phyloP scores from a whole-genome alignment of 2,888 invertebrate species.

The Malthinus flaveolus region DNA sequence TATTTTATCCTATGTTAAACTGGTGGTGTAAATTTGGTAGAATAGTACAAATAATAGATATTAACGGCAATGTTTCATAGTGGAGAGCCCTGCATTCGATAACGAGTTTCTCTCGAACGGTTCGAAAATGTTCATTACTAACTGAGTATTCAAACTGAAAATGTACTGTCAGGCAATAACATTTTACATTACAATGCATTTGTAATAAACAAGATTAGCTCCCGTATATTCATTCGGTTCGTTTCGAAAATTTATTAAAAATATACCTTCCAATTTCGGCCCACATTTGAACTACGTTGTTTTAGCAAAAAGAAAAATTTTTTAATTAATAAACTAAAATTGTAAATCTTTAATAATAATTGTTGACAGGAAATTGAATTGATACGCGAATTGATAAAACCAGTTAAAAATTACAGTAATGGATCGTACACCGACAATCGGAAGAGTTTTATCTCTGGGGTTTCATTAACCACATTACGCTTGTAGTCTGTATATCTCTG shows the following conservation, averaged over 20 bases:
- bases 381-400: conserved; percentile 51
- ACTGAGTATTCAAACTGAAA: conserved; percentile 22
- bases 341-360: conserved; percentile 37
- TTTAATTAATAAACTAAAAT: conserved; percentile 12
- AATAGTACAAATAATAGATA: conserved; percentile 6
- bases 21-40: conserved; percentile 7
- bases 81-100: conserved; percentile 11
- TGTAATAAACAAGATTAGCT: conserved; percentile 39
- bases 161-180: conserved; percentile 25
- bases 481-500: conserved; percentile 40
- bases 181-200: conserved; percentile 31
- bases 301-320: neutral
- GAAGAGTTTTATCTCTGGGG: conserved; percentile 40
- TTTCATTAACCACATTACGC: conserved; percentile 45
- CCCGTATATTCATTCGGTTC: conserved; percentile 28
- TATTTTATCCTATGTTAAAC: conserved; percentile 7
- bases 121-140: conserved; percentile 25
- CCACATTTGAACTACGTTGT: neutral
- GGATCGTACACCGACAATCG: conserved; percentile 45
- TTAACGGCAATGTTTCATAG: conserved; percentile 7
- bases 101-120: conserved; percentile 20
- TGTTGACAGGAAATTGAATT: conserved; percentile 47
- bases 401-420: conserved; percentile 52
- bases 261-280: conserved; percentile 12
- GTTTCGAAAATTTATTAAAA: conserved; percentile 38